Percentiles rank a stretch among this genome's conserved stretches.
phyloP scores from a whole-genome alignment of 2,797 vertebrate species.

The Pseudopleuronectes americanus region DNA sequence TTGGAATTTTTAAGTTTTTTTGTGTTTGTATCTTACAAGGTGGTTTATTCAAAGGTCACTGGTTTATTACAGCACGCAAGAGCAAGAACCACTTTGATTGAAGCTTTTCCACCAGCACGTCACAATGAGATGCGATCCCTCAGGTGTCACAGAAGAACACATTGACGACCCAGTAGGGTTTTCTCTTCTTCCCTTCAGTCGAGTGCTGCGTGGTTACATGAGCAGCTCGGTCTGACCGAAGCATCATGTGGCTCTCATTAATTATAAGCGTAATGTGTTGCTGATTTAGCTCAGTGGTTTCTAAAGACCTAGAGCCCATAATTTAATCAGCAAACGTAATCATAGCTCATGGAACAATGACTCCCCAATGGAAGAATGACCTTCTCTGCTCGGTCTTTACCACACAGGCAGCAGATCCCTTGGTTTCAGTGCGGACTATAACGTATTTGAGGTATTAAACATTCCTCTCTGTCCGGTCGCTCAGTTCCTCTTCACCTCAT shows the following conservation, averaged over 20 bases:
- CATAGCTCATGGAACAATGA: slow-evolving; percentile 54
- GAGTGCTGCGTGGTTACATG: neutral
- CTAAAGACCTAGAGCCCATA: slow-evolving; percentile 49
- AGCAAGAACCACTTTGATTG: too few relatives aligned
- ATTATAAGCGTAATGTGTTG: slow-evolving; percentile 48
- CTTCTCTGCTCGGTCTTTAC: slow-evolving; percentile 41
- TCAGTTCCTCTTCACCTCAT: neutral
- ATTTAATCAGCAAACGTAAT: slow-evolving; percentile 64
- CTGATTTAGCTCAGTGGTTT: slow-evolving; percentile 50
- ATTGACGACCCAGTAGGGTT: neutral
- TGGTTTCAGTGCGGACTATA: slow-evolving; percentile 13
- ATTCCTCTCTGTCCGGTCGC: neutral
- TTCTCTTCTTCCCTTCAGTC: neutral
- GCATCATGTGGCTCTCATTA: slow-evolving; percentile 43
- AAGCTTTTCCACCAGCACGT: too few relatives aligned
- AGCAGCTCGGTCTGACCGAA: slow-evolving; percentile 28
- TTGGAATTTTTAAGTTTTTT: too few relatives aligned
- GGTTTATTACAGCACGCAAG: neutral
- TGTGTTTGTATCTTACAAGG: too few relatives aligned
- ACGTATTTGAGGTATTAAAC: slow-evolving; percentile 20
- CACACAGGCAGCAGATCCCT: slow-evolving; percentile 27
- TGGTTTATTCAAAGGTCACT: too few relatives aligned
- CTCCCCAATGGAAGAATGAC: slow-evolving; percentile 50
- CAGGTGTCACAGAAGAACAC: slow-evolving; percentile 16
- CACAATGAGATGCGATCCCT: too few relatives aligned